Percentiles rank a stretch among this genome's conserved stretches.
Evolutionary conservation across 2,888 invertebrate species (phyloP).

Genomic region (Eupeodes luniger): DNA sequence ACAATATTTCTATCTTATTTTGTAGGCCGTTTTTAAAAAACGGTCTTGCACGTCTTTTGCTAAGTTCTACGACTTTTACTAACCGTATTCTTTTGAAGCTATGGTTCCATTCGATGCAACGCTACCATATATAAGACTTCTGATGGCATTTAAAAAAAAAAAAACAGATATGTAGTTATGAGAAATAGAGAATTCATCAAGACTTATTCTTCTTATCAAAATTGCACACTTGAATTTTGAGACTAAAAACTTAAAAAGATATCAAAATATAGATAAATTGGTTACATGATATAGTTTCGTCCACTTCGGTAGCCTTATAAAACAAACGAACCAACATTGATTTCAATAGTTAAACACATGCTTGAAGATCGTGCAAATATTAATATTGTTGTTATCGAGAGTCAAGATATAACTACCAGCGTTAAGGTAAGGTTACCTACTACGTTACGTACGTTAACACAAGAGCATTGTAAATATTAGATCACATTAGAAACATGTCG

Average conservation of each 20-base stretch:
- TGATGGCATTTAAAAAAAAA: background rate
- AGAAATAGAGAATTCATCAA: background rate
- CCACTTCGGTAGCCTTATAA: conserved; percentile 28
- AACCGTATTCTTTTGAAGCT: background rate
- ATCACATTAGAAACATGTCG: conserved; percentile 7
- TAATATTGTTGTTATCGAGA: background rate
- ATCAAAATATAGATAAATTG: conserved; percentile 19
- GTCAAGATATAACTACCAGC: background rate
- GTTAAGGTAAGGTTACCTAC: background rate
- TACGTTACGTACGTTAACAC: background rate
- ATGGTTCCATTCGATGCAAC: background rate
- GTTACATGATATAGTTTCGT: conserved; percentile 18
- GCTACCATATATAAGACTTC: conserved; percentile 35
- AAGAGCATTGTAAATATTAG: conserved; percentile 35
- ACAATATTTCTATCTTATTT: conserved; percentile 14
- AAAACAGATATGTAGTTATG: background rate
- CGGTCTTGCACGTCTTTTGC: background rate
- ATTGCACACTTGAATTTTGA: conserved; percentile 3
- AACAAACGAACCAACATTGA: conserved; percentile 26
- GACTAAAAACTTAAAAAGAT: background rate
- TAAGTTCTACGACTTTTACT: conserved; percentile 1
- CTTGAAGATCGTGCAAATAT: conserved; percentile 23
- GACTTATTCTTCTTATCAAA: conserved; percentile 8
- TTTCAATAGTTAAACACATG: conserved; percentile 24
- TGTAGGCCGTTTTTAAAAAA: background rate